Evolutionary conservation across 2,113 vertebrate species (phyloP), one percentile per base, ranked within the genome.

Genomic region (Oncorhynchus clarkii): DNA sequence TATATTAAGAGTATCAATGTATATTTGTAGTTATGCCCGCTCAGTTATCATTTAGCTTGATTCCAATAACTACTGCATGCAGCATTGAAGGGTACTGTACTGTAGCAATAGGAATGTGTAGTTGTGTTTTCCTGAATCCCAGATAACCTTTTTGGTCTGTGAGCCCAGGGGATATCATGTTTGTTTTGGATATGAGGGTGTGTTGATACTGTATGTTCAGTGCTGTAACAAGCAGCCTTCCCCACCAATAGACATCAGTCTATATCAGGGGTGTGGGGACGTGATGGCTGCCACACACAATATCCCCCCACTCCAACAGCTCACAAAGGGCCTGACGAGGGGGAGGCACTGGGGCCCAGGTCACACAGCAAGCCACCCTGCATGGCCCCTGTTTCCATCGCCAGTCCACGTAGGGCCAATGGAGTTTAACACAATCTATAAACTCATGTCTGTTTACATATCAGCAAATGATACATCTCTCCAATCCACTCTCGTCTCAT

Each of bases 361-460:
- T 24, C 54, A 73, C 22, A 62, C 51, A 34, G 3, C 27, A 48
- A n/a, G 4, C 60, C 60, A 65, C 72, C 22, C 54, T 18, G 20
- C 57, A 20, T 24, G 4, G 8, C 88, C 88, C 88, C 83, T 82
- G 81, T 89, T 76, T 84, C 87, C 83, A 69, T 88, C 88, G 81
- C 81, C 24, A 3, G 74, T 80, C 89, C 66, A 31, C 13, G 1
- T 88, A 78, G 87, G 87, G 90, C 89, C 92, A 87, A 92, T 93
- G 88, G 93, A 93, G 91, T 92, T 93, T 94, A 93, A 94, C 94
- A 89, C 86, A 92, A 94, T 95, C 92, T 92, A 94, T 93, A 94
- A 95, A 93, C 89, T 92, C 91, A 92, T 94, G 94, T 95, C 94
- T 96, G 95, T 95, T 96, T 95, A 95, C 92, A 90, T 93, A 92